Conservation (phyloP, 1,140 invertebrate species). For the Aphelinus atriplicis region DNA sequence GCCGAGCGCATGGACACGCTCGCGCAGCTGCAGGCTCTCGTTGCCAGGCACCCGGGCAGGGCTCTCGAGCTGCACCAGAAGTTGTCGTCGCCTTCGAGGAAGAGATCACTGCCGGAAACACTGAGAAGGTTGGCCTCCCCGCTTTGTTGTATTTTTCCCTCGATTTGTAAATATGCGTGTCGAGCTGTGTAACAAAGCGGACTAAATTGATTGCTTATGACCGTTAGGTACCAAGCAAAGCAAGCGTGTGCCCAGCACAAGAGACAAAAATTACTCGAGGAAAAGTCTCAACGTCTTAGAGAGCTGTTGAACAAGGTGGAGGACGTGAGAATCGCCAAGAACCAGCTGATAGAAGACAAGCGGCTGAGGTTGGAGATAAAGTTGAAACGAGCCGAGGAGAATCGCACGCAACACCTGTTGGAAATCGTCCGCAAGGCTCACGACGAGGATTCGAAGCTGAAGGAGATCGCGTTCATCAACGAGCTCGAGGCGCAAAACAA, state of each 20-base stretch:
- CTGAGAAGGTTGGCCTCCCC: conserved; percentile 14
- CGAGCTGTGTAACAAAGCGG: too few relatives aligned
- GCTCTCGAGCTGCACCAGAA: conserved; percentile 93
- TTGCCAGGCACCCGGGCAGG: conserved; percentile 86
- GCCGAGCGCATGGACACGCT: conserved; percentile 81
- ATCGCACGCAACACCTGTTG: conserved; percentile 81
- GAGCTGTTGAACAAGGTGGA: conserved; percentile 89
- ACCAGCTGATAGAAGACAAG: conserved; percentile 85
- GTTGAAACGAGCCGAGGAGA: conserved; percentile 90
- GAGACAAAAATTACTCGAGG: conserved; percentile 81
- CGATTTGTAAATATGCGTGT: too few relatives aligned
- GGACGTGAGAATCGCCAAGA: conserved; percentile 87
- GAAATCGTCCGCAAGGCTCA: conserved; percentile 94
- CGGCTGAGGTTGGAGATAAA: conserved; percentile 85
- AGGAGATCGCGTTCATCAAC: conserved; percentile 98
- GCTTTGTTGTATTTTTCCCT: background rate
- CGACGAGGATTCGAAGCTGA: conserved; percentile 96
- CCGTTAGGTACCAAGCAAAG: conserved; percentile 83
- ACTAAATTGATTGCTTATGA: conserved; percentile 49
- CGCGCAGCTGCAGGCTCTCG: conserved; percentile 78
- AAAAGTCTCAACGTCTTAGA: conserved; percentile 86
- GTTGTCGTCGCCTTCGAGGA: conserved; percentile 87
- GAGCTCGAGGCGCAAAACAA: conserved; percentile 95
- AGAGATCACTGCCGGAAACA: conserved; percentile 83
- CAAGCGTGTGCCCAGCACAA: conserved; percentile 85